phyloP scores from a whole-genome alignment of 2,888 invertebrate species.

The Coelopa pilipes region DNA sequence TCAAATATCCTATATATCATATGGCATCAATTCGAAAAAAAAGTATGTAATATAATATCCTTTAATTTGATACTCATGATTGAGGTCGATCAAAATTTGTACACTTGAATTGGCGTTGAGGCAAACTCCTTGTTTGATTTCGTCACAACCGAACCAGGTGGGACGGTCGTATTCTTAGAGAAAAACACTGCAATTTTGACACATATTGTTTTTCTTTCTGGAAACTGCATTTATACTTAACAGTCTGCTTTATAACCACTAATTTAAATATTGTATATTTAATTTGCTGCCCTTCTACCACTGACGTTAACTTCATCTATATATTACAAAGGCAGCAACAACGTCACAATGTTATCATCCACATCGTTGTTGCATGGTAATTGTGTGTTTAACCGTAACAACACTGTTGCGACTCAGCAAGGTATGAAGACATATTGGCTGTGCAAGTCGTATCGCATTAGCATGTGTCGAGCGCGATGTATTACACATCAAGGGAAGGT shows the following conservation, averaged over 20 bases:
- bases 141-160: too few species aligned
- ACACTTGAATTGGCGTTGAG: too few species aligned
- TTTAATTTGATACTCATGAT: too few species aligned
- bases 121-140: too few species aligned
- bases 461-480: constrained; percentile 67
- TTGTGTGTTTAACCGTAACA: constrained; percentile 67
- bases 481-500: constrained; percentile 67
- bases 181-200: too few species aligned
- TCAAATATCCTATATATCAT: too few species aligned
- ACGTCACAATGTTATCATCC: constrained; percentile 67
- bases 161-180: too few species aligned
- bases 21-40: too few species aligned
- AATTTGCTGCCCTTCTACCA: constrained; percentile 18
- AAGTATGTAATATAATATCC: too few species aligned
- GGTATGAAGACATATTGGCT: constrained; percentile 68
- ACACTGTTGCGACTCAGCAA: constrained; percentile 67
- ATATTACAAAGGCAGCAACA: constrained; percentile 59
- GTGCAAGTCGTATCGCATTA: constrained; percentile 67
- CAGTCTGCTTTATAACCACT: neutral
- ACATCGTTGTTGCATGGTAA: constrained; percentile 66
- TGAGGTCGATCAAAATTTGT: too few species aligned
- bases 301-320: constrained; percentile 8
- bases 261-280: constrained; percentile 47
- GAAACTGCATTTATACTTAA: too few species aligned
- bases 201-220: too few species aligned